A percentile compares a stretch with the other conserved stretches of the same genome.
phyloP scores from a whole-genome alignment of 1,140 invertebrate genomes.

The Diachasmimorpha longicaudata region DNA sequence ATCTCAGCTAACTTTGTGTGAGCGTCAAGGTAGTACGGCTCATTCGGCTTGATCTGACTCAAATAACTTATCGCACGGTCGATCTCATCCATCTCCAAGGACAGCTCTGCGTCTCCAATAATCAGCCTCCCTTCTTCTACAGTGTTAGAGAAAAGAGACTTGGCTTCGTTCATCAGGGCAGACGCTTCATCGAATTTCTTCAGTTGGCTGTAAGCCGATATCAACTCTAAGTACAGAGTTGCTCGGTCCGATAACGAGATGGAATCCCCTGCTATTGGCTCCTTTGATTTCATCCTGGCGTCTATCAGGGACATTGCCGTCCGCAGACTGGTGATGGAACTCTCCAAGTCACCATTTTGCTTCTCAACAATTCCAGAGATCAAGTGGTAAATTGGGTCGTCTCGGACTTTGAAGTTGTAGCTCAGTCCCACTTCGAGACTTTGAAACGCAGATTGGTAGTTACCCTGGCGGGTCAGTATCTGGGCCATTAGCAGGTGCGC shows the following conservation, averaged over 20 bases:
- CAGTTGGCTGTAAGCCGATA: constrained; percentile 75
- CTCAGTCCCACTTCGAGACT: constrained; percentile 87
- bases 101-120: constrained; percentile 85
- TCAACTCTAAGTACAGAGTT: constrained; percentile 86
- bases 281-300: constrained; percentile 26
- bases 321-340: constrained; percentile 78
- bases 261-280: constrained; percentile 39
- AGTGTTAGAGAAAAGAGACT: constrained; percentile 76
- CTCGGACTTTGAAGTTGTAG: constrained; percentile 89
- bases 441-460: constrained; percentile 81
- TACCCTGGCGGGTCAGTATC: constrained; percentile 76
- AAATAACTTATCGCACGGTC: constrained; percentile 83
- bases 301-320: constrained; percentile 69
- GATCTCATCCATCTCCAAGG: constrained; percentile 79
- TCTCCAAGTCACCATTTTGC: constrained; percentile 74
- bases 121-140: constrained; percentile 83
- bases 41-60: constrained; percentile 75
- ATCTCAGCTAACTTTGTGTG: constrained; percentile 91
- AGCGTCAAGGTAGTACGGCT: constrained; percentile 87
- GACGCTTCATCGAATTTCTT: constrained; percentile 81
- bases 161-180: constrained; percentile 83
- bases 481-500: constrained; percentile 89
- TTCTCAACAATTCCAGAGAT: constrained; percentile 84
- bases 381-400: constrained; percentile 90
- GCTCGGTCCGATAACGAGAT: constrained; percentile 76